Percentiles rank a stretch among this genome's conserved stretches.
Conservation (phyloP, 2,797 vertebrate genomes). For the Varecia variegata region DNA sequence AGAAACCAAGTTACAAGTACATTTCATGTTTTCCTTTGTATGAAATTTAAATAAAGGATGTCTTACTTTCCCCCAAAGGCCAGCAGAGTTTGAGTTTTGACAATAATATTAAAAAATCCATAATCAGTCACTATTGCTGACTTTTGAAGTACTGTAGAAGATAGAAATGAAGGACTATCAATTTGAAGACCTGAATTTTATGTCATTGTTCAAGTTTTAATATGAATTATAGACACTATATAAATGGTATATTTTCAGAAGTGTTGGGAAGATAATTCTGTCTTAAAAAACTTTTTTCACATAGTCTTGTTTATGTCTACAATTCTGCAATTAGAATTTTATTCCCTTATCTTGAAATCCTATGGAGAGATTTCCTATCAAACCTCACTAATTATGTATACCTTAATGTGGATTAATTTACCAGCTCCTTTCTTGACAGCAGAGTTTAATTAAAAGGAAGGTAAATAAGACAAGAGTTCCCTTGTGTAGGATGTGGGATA, state of each 20-base stretch:
- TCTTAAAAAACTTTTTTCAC: neutral
- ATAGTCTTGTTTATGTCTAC: neutral
- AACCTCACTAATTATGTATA: neutral
- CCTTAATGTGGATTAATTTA: neutral
- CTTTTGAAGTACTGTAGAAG: neutral
- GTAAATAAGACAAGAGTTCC: neutral
- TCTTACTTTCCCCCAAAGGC: neutral
- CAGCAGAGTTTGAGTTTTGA: neutral
- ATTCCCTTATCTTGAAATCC: neutral
- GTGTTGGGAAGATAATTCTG: neutral
- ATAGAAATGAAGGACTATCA: neutral
- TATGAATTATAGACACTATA: neutral
- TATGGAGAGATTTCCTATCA: neutral
- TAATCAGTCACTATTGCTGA: neutral
- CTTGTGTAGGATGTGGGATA: neutral
- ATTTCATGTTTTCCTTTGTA: neutral
- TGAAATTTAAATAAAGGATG: slow-evolving; percentile 33
- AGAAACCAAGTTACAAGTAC: slow-evolving; percentile 8
- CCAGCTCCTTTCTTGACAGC: neutral
- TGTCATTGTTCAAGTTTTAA: neutral
- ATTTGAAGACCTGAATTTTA: neutral
- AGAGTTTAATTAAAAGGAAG: neutral
- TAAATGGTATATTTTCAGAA: neutral
- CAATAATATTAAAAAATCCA: slow-evolving; percentile 22
- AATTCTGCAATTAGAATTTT: neutral